These are phyloP conservation scores for Chloroclystis v-ata DNA, from an alignment of 2,888 invertebrate species.

Conservation along the genomic window DNA sequence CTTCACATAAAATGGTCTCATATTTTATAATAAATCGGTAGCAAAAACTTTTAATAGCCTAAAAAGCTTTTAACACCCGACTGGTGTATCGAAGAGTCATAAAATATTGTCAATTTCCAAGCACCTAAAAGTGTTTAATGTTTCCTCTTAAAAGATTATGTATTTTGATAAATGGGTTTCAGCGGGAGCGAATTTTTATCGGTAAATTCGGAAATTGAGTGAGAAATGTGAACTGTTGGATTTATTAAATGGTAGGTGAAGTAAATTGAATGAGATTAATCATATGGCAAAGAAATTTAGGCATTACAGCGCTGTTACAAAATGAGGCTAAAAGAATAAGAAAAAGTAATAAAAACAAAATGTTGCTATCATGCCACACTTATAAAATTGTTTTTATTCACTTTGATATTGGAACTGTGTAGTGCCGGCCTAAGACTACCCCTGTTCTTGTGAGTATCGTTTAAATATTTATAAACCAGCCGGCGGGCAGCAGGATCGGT, in stretches of 20 bases:
- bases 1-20: conserved; percentile 22
- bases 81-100: conserved; percentile 29
- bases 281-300: not conserved
- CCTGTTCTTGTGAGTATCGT: too few species aligned
- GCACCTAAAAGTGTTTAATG: conserved; percentile 25
- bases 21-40: conserved; percentile 28
- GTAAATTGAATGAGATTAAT: conserved; percentile 7
- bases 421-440: too few species aligned
- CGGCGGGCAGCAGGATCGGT: too few species aligned
- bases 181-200: conserved; percentile 22
- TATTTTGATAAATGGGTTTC: conserved; percentile 25
- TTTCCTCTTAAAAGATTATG: conserved; percentile 26
- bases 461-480: too few species aligned
- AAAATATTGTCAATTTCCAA: conserved; percentile 31
- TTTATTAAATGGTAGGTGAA: conserved; percentile 6
- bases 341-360: too few species aligned
- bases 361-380: too few species aligned
- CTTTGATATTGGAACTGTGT: too few species aligned
- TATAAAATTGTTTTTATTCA: too few species aligned
- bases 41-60: conserved; percentile 29
- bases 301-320: too few species aligned
- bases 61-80: conserved; percentile 32
- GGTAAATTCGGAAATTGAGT: conserved; percentile 23
- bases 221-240: conserved; percentile 10
- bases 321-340: too few species aligned